A percentile compares a stretch with the other conserved stretches of the same genome.
Conservation (phyloP, 2,113 vertebrate species). For the Pituophis catenifer region DNA sequence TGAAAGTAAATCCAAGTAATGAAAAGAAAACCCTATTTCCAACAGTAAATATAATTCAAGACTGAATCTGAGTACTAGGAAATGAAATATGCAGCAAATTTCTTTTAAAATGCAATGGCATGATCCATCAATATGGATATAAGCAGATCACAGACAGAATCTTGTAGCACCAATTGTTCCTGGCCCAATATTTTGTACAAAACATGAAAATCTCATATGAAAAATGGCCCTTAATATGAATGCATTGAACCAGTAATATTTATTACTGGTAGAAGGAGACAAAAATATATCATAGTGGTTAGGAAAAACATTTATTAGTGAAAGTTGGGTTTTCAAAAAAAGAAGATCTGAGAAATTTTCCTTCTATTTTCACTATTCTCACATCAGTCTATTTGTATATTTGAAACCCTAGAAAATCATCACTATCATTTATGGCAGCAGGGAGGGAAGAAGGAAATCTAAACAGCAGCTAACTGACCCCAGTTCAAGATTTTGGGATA, state of each 20-base stretch:
- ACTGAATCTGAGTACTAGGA: not conserved
- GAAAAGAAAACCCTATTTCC: not conserved
- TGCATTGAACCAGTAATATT: not conserved
- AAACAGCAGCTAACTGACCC: too few relatives aligned
- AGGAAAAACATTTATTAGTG: not conserved
- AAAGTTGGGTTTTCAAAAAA: not conserved
- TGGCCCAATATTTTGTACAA: not conserved
- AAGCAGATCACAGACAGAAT: not conserved
- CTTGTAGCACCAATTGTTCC: not conserved
- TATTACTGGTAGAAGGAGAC: not conserved
- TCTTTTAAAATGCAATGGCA: not conserved
- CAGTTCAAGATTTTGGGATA: too few relatives aligned
- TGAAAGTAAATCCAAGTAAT: not conserved
- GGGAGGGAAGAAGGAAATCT: too few relatives aligned
- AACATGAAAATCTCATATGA: not conserved
- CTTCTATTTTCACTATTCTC: too few relatives aligned
- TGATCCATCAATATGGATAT: not conserved
- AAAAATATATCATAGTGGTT: not conserved
- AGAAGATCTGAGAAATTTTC: too few relatives aligned
- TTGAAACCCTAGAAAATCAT: too few relatives aligned
- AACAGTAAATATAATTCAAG: not conserved
- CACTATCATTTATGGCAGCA: too few relatives aligned
- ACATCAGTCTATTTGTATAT: too few relatives aligned
- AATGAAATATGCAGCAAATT: not conserved
- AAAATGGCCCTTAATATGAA: not conserved